Evolutionary conservation across 2,797 vertebrate species (phyloP).

Genomic region (Phalloptychus januarius): DNA sequence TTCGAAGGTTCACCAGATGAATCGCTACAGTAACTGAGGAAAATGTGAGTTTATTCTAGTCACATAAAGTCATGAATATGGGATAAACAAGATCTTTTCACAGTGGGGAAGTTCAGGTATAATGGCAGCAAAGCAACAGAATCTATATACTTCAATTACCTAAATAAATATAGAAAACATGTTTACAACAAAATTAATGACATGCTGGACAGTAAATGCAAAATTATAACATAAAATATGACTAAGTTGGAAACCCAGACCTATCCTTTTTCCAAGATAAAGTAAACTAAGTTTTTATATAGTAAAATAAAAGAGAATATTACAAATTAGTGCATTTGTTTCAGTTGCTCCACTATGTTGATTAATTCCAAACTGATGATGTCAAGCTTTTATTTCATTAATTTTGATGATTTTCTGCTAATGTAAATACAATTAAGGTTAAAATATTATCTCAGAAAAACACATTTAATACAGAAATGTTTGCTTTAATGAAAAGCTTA

Average conservation of each 20-base stretch:
- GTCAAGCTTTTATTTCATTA: neutral
- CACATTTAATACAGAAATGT: neutral
- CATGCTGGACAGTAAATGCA: neutral
- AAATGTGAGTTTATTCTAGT: too few species aligned
- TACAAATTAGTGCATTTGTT: neutral
- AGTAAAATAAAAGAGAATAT: neutral
- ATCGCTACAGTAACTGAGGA: too few species aligned
- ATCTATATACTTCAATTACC: too few species aligned
- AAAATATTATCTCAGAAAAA: neutral
- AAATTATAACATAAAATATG: neutral
- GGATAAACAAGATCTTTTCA: too few species aligned
- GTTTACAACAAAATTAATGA: too few species aligned
- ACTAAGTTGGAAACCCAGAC: neutral
- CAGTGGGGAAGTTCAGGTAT: too few species aligned
- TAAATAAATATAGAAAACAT: too few species aligned
- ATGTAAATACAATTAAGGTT: neutral
- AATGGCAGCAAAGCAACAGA: too few species aligned
- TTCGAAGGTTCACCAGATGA: too few species aligned
- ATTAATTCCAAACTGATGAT: neutral
- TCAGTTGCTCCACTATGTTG: neutral
- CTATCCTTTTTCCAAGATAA: neutral
- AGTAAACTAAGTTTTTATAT: neutral
- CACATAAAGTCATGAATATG: neutral
- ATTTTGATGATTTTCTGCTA: neutral
- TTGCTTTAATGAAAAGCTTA: neutral